A percentile compares a stretch with the other conserved stretches of the same genome.
These are phyloP conservation scores for Macrosiphum euphorbiae DNA, from an alignment of 2,888 invertebrate genomes.

Conservation along the genomic window DNA sequence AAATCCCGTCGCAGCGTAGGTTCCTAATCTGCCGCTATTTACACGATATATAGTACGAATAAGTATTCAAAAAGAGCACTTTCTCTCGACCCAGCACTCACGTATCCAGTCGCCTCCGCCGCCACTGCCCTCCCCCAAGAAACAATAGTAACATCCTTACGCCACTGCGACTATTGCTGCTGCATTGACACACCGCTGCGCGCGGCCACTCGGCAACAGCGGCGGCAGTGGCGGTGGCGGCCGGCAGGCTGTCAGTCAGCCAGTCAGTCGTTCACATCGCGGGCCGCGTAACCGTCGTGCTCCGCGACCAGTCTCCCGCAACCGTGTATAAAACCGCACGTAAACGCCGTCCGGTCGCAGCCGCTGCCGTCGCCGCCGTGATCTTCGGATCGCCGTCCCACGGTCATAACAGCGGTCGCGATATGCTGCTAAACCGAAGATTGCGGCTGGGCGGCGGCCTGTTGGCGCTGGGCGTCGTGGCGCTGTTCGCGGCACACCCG, in stretches of 20 bases:
- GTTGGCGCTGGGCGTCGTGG: conserved; percentile 50
- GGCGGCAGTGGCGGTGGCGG: not conserved
- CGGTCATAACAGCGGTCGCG: not conserved
- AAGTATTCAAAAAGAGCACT: not conserved
- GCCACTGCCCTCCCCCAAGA: not conserved
- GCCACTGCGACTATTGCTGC: not conserved
- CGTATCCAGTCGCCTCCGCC: not conserved
- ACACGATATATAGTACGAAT: not conserved
- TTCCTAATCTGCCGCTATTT: not conserved
- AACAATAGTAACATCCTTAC: not conserved
- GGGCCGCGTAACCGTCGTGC: conserved; percentile 21
- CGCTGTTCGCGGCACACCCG: conserved; percentile 27
- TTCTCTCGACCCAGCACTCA: not conserved
- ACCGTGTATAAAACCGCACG: too few relatives aligned
- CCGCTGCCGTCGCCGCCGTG: not conserved
- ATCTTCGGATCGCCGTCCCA: not conserved
- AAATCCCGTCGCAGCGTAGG: not conserved
- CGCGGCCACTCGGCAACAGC: conserved; percentile 10
- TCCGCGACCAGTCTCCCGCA: not conserved
- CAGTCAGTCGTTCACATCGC: conserved; percentile 25
- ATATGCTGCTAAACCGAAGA: conserved; percentile 42
- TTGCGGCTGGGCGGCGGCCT: conserved; percentile 39
- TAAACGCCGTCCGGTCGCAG: not conserved
- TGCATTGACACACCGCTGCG: not conserved
- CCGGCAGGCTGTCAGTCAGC: not conserved